A percentile compares a stretch with the other conserved stretches of the same genome.
Conservation (phyloP, 2,797 vertebrate species). For the Buceros bicornis region DNA sequence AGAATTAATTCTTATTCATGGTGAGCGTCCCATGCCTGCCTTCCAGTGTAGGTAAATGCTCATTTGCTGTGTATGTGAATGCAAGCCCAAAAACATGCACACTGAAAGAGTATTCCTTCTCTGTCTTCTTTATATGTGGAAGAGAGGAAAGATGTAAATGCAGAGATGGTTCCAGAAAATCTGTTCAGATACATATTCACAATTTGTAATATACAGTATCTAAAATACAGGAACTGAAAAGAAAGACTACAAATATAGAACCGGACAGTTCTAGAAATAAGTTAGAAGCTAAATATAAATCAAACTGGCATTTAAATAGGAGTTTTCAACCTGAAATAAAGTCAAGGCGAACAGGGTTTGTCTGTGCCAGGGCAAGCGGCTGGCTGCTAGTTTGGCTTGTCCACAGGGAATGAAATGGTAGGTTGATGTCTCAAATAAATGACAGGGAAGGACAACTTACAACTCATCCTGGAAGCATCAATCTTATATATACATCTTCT, state of each 20-base stretch:
- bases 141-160: not conserved
- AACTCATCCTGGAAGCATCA: conserved; percentile 53
- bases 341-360: not conserved
- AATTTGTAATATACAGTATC: not conserved
- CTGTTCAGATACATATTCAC: not conserved
- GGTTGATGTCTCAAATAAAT: conserved; percentile 42
- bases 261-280: conserved; percentile 32
- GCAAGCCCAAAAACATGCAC: not conserved
- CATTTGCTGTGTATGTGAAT: accelerated
- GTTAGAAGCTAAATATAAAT: conserved; percentile 17
- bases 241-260: not conserved
- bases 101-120: not conserved
- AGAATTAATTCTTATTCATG: not conserved
- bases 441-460: conserved; percentile 48
- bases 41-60: not conserved
- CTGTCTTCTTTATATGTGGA: not conserved
- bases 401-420: conserved; percentile 16
- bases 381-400: conserved; percentile 21
- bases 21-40: not conserved
- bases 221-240: not conserved
- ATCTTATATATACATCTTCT: conserved; percentile 16
- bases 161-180: not conserved
- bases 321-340: conserved; percentile 36
- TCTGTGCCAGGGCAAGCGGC: not conserved
- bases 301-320: not conserved